Percentiles rank a stretch among this genome's conserved stretches.
Evolutionary conservation across 2,888 invertebrate genomes (phyloP).

Genomic region (Agelastica alni): DNA sequence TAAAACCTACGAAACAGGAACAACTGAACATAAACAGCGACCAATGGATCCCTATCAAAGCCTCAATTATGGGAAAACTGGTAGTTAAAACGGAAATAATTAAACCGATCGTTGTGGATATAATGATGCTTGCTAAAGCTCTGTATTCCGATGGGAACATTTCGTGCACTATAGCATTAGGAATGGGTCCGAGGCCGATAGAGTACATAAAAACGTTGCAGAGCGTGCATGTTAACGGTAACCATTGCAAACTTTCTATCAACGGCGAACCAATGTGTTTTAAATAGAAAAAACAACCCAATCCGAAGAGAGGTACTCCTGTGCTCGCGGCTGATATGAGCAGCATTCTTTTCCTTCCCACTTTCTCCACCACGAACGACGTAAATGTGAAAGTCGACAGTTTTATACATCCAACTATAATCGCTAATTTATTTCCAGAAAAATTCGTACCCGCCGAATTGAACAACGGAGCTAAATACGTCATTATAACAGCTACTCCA

Average conservation of each 20-base stretch:
- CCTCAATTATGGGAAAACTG: conserved; percentile 22
- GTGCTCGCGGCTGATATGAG: conserved; percentile 69
- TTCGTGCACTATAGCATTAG: conserved; percentile 81
- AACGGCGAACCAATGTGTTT: conserved; percentile 45
- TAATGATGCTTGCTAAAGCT: conserved; percentile 59
- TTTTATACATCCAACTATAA: neutral
- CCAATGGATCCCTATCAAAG: conserved; percentile 9
- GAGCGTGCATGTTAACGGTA: conserved; percentile 71
- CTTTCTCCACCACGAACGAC: conserved; percentile 72
- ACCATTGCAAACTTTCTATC: conserved; percentile 60
- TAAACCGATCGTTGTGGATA: conserved; percentile 21
- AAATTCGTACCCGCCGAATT: neutral
- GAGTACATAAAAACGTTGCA: conserved; percentile 74
- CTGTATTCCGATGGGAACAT: conserved; percentile 78
- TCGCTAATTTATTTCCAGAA: neutral
- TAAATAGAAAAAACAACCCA: conserved; percentile 66
- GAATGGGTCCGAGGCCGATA: conserved; percentile 70
- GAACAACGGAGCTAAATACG: neutral
- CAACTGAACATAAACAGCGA: conserved; percentile 14
- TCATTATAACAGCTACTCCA: neutral
- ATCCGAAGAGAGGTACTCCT: conserved; percentile 63
- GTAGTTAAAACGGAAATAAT: conserved; percentile 10
- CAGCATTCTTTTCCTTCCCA: conserved; percentile 72
- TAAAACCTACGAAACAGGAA: neutral
- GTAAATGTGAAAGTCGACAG: conserved; percentile 51